Evolutionary conservation across 2,888 invertebrate genomes (phyloP), one percentile per base, ranked within the genome.

Genomic region (Pilophorus perplexus): DNA sequence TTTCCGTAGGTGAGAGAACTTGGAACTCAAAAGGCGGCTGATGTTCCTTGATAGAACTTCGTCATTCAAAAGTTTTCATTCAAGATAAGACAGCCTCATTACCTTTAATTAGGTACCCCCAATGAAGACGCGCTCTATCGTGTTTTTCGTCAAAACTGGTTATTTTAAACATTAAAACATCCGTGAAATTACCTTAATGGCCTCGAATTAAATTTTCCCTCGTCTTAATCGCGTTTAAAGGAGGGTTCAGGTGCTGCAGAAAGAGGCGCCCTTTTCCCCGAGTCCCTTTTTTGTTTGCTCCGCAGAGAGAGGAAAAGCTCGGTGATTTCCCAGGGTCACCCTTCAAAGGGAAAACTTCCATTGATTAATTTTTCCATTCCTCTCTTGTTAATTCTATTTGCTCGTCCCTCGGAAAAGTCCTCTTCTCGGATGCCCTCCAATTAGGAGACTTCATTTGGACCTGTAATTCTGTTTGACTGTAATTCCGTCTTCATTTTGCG

Each of bases 311-410:
- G 16, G 27, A 28, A 52, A 52, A 28, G 27, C 18, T 28, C 52
- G 18, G 38, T 40, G 55, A 38, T 55, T 55, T 37, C 27, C 16
- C 37, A 20, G 37, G 20, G 37, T 33, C 28, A 27, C 52, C 27
- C 55, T 55, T 55, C 55, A 55, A 55, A 55, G 55, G 55, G n/a
- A n/a, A n/a, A 37, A 10, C 20, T 37, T 40, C 20, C 38, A 38
- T 55, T 55, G 55, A 55, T 55, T 55, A 55, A 55, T 55, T 55
- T 55, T 55, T 55, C 55, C 55, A 55, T 55, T 38, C 55, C 38
- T 14, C 38, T 20, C 38, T 48, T 16, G 52, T 18, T 55, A 55
- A 55, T 55, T 40, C 25, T 25, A 55, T 55, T 55, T 55, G 55
- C 27, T 52, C 20, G 55, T 55, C 37, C 37, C 38, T 16, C 28